Evolutionary conservation across 2,797 vertebrate genomes (phyloP), one percentile per base, ranked within the genome.

Genomic region (Nyctalus aviator): DNA sequence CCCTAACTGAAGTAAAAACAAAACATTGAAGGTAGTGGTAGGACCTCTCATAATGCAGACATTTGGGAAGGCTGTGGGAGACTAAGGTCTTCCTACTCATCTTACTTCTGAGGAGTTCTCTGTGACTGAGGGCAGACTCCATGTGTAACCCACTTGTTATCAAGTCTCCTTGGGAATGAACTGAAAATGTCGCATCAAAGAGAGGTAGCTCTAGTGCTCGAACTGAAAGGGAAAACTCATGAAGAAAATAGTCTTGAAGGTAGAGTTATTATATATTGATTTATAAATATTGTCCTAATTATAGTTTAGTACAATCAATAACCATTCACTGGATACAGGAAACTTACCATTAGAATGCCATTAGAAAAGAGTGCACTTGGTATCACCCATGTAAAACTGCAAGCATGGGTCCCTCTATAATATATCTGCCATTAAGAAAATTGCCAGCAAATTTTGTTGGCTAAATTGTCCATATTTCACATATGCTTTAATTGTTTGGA

Each of bases 401-500:
- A 77, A 79, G 9, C 3, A 53, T 53, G 4, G 0, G 5, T 2
- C 21, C 15, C 48, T 90, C n/a, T 50, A 50, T 87, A 93, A 91
- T 81, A 35, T 44, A 44, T 46, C 18, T 71, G 2, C 21, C 27
- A 27, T 88, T 66, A 59, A 86, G 81, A 87, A 82, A 89, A 76
- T 73, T 12, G 12, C 48, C 27, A 62, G n/a, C 11, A 57, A 66
- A 8, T 73, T 86, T 6, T 53, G 5, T 68, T 87, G 6, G 13
- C 32, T 86, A 53, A 82, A 66, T 48, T 50, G 23, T 1, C 18
- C 2, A 7, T 18, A 44, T 71, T 30, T 20, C 27, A 68, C 6
- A 62, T 41, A 21, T 84, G 27, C 57, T 86, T 95, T 66, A 81
- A 93, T 77, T 88, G 44, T 85, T 94, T 48, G 37, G 12, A 84